Conservation (phyloP, 1,140 invertebrate species). For the Glossosoma conforme region DNA sequence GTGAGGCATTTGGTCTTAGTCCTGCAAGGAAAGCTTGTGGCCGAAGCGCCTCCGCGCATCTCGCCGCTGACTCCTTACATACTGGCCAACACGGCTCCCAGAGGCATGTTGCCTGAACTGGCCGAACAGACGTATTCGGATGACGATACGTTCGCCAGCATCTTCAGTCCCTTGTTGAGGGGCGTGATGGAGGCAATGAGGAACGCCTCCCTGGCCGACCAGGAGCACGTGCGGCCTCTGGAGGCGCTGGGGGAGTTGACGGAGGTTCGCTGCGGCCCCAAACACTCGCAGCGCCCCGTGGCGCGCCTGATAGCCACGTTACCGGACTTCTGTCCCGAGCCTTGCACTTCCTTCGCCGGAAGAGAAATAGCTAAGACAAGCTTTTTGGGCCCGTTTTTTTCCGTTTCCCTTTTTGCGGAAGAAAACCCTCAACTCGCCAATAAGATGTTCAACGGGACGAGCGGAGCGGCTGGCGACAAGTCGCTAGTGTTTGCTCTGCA, state of each 20-base stretch:
- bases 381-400: conserved; percentile 85
- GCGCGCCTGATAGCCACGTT: conserved; percentile 72
- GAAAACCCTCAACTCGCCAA: conserved; percentile 79
- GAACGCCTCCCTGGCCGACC: conserved; percentile 25
- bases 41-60: conserved; percentile 38
- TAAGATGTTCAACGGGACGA: conserved; percentile 37
- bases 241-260: conserved; percentile 36
- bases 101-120: conserved; percentile 44
- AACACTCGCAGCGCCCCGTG: conserved; percentile 59
- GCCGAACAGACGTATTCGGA: conserved; percentile 41
- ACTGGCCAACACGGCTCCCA: conserved; percentile 40
- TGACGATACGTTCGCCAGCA: conserved; percentile 38
- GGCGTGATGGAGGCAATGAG: conserved; percentile 48
- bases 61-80: conserved; percentile 44
- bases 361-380: conserved; percentile 79
- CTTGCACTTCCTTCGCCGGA: conserved; percentile 64
- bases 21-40: conserved; percentile 38
- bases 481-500: conserved; percentile 61
- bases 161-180: conserved; percentile 43
- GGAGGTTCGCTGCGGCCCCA: conserved; percentile 40
- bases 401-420: conserved; percentile 86
- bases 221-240: conserved; percentile 37
- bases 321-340: conserved; percentile 70
- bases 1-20: conserved; percentile 46
- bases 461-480: conserved; percentile 45